phyloP scores from a whole-genome alignment of 1,140 invertebrate genomes.

The Thaumatotibia leucotreta region DNA sequence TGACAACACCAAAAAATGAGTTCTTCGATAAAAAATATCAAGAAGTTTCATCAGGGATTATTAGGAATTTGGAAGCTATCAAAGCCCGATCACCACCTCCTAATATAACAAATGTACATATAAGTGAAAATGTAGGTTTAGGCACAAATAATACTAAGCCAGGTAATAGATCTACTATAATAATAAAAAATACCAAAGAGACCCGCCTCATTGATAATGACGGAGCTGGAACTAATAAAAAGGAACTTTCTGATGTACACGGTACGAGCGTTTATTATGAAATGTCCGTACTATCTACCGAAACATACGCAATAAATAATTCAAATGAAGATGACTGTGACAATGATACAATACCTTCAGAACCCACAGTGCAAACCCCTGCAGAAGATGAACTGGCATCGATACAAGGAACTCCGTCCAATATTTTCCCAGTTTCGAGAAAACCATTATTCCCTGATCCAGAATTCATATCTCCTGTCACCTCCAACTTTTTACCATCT shows the following conservation, averaged over 20 bases:
- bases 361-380: conserved; percentile 45
- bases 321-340: conserved; percentile 63
- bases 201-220: conserved; percentile 62
- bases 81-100: conserved; percentile 43
- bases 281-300: conserved; percentile 69
- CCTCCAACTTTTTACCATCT: conserved; percentile 29
- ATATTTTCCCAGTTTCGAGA: conserved; percentile 24
- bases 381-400: conserved; percentile 45
- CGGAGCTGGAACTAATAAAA: conserved; percentile 47
- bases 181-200: conserved; percentile 71
- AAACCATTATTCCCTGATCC: conserved; percentile 27
- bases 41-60: conserved; percentile 59
- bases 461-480: conserved; percentile 19
- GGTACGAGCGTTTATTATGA: conserved; percentile 72
- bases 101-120: conserved; percentile 46
- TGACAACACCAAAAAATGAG: conserved; percentile 68
- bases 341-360: conserved; percentile 41
- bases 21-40: conserved; percentile 66
- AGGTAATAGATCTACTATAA: conserved; percentile 59
- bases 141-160: conserved; percentile 51
- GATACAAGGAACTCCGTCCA: conserved; percentile 34
- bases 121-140: conserved; percentile 50
- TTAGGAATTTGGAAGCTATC: conserved; percentile 52
- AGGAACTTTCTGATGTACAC: conserved; percentile 63
- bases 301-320: conserved; percentile 63